phyloP scores from a whole-genome alignment of 2,797 vertebrate genomes.

The Mico argentatus region DNA sequence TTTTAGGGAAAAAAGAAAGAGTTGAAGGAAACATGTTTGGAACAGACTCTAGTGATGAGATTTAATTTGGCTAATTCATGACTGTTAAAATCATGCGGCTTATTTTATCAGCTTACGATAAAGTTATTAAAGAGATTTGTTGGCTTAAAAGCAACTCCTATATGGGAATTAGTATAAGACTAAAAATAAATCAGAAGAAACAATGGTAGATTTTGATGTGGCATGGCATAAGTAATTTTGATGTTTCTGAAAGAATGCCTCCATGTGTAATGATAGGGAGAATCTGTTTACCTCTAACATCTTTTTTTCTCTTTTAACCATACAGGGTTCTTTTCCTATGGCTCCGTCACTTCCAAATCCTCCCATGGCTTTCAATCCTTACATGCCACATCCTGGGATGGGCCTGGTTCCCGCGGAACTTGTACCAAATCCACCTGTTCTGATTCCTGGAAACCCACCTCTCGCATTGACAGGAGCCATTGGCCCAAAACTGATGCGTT shows the following conservation, averaged over 20 bases:
- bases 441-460: constrained; percentile 94
- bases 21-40: constrained; percentile 8
- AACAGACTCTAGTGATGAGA: background rate
- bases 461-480: constrained; percentile 91
- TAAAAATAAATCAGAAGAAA: constrained; percentile 52
- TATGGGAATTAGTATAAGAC: constrained; percentile 67
- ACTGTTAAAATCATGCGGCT: constrained; percentile 71
- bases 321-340: constrained; percentile 94
- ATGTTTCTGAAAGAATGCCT: constrained; percentile 48
- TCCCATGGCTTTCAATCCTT: constrained; percentile 95
- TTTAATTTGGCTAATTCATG: constrained; percentile 67
- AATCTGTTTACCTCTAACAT: constrained; percentile 10
- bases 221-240: background rate
- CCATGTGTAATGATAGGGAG: background rate
- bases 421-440: constrained; percentile 93
- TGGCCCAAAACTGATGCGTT: constrained; percentile 93
- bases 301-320: constrained; percentile 68
- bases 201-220: constrained; percentile 47
- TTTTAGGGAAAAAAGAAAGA: constrained; percentile 2
- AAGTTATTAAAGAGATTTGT: constrained; percentile 68
- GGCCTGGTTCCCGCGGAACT: constrained; percentile 95
- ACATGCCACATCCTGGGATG: constrained; percentile 95
- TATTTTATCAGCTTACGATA: constrained; percentile 77
- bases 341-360: constrained; percentile 93
- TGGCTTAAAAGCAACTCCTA: constrained; percentile 68